Conservation (phyloP, 2,113 vertebrate species). For the Pogona vitticeps region DNA sequence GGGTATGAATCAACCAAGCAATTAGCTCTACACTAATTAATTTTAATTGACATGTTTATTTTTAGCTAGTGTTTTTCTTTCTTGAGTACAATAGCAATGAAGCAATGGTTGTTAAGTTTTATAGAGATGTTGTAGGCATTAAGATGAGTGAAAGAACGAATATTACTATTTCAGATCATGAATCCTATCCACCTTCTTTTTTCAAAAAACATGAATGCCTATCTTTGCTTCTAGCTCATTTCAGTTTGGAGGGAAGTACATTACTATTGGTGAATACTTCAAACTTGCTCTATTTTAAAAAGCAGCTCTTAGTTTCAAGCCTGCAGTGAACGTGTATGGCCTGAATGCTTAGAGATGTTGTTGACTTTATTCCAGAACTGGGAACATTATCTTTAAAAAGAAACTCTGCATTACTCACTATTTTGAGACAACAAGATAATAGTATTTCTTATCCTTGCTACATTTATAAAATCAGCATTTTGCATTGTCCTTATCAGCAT, state of each 20-base stretch:
- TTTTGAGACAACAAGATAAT: not conserved
- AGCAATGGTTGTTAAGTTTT: not conserved
- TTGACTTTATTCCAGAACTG: too few species aligned
- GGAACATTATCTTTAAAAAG: not conserved
- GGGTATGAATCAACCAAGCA: slow-evolving; percentile 62
- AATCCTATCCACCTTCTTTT: not conserved
- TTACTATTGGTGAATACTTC: not conserved
- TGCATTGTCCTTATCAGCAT: too few species aligned
- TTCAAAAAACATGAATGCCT: not conserved
- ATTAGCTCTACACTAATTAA: not conserved
- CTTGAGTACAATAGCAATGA: not conserved
- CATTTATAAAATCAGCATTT: not conserved
- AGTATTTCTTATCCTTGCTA: not conserved
- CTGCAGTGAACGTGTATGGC: not conserved
- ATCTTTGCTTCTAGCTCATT: not conserved
- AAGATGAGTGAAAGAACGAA: too few species aligned
- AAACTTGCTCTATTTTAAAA: not conserved
- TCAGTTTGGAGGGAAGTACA: not conserved
- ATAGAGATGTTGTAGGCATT: not conserved
- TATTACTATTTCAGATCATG: not conserved
- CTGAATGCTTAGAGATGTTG: not conserved
- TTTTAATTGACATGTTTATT: not conserved
- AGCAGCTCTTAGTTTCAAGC: not conserved
- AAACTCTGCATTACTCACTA: not conserved
- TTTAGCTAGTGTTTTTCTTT: not conserved